phyloP scores from a whole-genome alignment of 2,888 invertebrate genomes.

The Alentia gelatinosa region DNA sequence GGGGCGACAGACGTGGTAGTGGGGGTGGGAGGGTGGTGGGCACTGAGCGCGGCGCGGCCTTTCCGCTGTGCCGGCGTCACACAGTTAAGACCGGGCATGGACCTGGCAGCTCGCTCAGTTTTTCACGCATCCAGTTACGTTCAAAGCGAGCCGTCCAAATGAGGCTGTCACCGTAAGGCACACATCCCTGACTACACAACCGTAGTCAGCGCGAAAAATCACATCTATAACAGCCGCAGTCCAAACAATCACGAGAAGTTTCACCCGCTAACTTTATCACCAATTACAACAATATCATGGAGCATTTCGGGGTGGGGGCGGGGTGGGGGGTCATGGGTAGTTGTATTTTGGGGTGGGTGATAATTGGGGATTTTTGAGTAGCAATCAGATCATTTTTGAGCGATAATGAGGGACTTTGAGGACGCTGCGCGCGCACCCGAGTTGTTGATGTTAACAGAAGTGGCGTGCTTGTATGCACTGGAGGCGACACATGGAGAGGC shows the following conservation, averaged over 20 bases:
- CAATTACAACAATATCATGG: too few relatives aligned
- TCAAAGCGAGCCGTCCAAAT: not conserved
- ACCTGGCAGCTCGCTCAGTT: not conserved
- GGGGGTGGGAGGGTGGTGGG: too few relatives aligned
- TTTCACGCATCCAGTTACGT: not conserved
- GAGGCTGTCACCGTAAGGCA: not conserved
- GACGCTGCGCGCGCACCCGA: not conserved
- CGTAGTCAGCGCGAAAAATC: not conserved
- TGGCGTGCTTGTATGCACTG: slow-evolving; percentile 5
- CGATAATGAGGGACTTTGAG: not conserved
- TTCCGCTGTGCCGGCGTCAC: not conserved
- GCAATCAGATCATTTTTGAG: not conserved
- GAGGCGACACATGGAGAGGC: not conserved
- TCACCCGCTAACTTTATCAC: not conserved
- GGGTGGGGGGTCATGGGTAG: not conserved
- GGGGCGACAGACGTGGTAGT: too few relatives aligned
- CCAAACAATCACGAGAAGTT: not conserved
- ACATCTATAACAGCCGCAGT: not conserved
- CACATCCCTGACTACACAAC: not conserved
- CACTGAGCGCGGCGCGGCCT: not conserved
- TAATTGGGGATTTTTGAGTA: not conserved
- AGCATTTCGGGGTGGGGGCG: not conserved
- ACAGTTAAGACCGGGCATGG: not conserved
- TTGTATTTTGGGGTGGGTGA: not conserved
- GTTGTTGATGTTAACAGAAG: not conserved